Percentiles rank a stretch among this genome's conserved stretches.
Conservation (phyloP, 2,888 invertebrate genomes). For the Scaeva pyrastri region DNA sequence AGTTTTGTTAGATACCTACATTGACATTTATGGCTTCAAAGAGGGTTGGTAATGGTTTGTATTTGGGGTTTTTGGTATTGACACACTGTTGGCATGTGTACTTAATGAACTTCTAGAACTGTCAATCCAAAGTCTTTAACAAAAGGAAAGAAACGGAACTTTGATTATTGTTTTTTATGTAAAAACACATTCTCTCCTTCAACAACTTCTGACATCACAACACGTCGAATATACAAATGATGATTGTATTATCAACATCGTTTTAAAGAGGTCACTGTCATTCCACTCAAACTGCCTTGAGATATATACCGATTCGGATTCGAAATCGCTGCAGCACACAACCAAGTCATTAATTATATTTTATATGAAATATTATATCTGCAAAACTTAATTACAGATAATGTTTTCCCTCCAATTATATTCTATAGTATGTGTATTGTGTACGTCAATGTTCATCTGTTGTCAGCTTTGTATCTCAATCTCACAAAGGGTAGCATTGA, state of each 20-base stretch:
- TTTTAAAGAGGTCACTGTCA: background rate
- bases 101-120: no score
- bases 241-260: no score
- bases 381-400: constrained; percentile 4
- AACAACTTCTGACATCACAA: no score
- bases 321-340: no score
- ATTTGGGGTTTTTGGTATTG: background rate
- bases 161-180: no score
- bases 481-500: constrained; percentile 11
- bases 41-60: background rate
- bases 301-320: background rate
- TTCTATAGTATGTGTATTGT: no score
- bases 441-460: background rate
- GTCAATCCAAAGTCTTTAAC: no score
- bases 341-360: background rate
- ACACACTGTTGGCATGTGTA: no score
- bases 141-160: no score
- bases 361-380: background rate
- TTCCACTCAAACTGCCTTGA: background rate
- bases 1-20: constrained; percentile 47
- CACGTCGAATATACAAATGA: no score
- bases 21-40: constrained; percentile 45
- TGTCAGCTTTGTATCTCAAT: constrained; percentile 19
- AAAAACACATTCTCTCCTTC: no score
- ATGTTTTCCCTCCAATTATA: background rate